Evolutionary conservation across 2,888 invertebrate genomes (phyloP).

Genomic region (Aradus depressus): DNA sequence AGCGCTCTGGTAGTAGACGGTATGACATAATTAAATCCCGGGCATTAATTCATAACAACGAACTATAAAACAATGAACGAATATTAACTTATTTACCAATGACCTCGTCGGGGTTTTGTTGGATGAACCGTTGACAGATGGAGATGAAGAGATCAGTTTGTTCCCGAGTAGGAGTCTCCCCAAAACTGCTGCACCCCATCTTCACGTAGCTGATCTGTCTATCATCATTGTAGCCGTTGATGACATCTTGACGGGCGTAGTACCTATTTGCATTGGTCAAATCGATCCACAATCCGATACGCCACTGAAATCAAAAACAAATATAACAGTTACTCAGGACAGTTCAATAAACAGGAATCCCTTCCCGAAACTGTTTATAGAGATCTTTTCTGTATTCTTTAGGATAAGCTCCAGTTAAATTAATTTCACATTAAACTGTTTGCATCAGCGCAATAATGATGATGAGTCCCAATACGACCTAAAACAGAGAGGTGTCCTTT

Average conservation of each 20-base stretch:
- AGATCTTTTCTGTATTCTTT: too few relatives aligned
- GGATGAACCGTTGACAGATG: conserved; percentile 65
- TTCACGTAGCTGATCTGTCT: conserved; percentile 75
- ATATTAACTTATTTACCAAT: conserved; percentile 53
- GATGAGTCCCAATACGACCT: too few relatives aligned
- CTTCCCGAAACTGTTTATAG: too few relatives aligned
- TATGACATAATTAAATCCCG: too few relatives aligned
- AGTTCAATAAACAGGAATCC: too few relatives aligned
- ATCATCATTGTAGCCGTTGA: conserved; percentile 40
- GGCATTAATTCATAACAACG: too few relatives aligned
- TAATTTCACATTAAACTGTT: too few relatives aligned
- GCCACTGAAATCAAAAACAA: conserved; percentile 47
- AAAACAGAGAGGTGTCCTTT: too few relatives aligned
- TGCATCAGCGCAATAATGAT: too few relatives aligned
- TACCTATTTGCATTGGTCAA: conserved; percentile 90
- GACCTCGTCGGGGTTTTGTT: conserved; percentile 62
- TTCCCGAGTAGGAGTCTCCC: conserved; percentile 77
- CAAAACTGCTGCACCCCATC: conserved; percentile 81
- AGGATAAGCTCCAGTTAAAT: too few relatives aligned
- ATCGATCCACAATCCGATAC: conserved; percentile 91
- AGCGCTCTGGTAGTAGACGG: too few relatives aligned
- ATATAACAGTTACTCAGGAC: conserved; percentile 11
- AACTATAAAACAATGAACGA: too few relatives aligned
- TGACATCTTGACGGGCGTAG: conserved; percentile 68
- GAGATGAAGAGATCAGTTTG: conserved; percentile 76